phyloP scores from a whole-genome alignment of 2,888 invertebrate species.

The Hirudinaria manillensis region DNA sequence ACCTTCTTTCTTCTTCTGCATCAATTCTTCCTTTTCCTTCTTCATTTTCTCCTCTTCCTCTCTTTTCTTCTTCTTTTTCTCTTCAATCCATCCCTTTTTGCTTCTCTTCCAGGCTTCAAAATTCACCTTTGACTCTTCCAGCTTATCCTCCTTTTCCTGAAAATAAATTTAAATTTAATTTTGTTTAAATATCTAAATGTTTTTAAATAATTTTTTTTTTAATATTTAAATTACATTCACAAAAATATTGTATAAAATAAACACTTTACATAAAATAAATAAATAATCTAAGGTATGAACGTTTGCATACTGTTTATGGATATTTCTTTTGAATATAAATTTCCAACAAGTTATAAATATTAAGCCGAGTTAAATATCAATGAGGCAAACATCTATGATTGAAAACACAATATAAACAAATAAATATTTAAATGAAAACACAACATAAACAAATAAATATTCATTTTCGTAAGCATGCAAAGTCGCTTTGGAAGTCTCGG shows the following conservation, averaged over 20 bases:
- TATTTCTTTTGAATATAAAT: too few species aligned
- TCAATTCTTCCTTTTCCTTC: slow-evolving; percentile 3
- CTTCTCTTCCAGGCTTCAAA: slow-evolving; percentile 24
- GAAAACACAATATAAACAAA: neutral
- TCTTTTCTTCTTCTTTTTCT: slow-evolving; percentile 8
- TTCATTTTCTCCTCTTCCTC: slow-evolving; percentile 14
- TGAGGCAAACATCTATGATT: too few species aligned
- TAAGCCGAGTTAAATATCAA: too few species aligned
- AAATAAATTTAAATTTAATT: slow-evolving; percentile 9
- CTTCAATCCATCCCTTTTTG: slow-evolving; percentile 3
- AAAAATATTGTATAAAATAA: neutral
- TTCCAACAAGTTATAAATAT: too few species aligned
- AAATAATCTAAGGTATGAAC: neutral
- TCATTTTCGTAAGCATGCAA: neutral
- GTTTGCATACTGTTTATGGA: too few species aligned
- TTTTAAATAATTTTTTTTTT: neutral
- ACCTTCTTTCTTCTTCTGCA: slow-evolving; percentile 21
- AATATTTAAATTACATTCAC: neutral
- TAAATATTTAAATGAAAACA: neutral
- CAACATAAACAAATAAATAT: neutral
- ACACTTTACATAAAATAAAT: neutral
- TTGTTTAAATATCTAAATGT: neutral
- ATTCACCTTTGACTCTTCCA: slow-evolving; percentile 3
- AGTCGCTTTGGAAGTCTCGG: neutral
- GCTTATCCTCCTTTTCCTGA: slow-evolving; percentile 4